phyloP scores from a whole-genome alignment of 2,888 invertebrate species.

The Nezara viridula region DNA sequence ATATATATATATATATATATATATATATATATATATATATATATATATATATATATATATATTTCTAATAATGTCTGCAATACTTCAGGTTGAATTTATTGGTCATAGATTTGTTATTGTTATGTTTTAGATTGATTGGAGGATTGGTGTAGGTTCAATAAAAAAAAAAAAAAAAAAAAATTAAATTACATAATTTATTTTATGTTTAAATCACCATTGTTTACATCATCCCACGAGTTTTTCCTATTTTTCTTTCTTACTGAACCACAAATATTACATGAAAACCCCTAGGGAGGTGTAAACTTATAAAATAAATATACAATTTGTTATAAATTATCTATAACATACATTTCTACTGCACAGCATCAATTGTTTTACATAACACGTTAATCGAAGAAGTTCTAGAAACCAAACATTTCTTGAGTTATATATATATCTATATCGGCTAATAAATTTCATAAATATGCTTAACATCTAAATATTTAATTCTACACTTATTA shows the following conservation, averaged over 20 bases:
- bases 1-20: no score
- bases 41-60: background rate
- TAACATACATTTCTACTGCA: slow-evolving; percentile 2
- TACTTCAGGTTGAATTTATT: background rate
- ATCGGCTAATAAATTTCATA: background rate
- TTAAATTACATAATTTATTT: slow-evolving; percentile 40
- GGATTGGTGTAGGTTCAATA: background rate
- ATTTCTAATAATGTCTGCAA: background rate
- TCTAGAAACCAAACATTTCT: background rate
- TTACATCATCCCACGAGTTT: slow-evolving; percentile 57
- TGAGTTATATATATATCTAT: background rate
- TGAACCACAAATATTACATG: slow-evolving; percentile 13
- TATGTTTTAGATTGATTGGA: background rate
- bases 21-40: no score
- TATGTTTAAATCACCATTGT: slow-evolving; percentile 11
- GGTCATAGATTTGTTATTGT: background rate
- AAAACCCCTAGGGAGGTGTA: slow-evolving; percentile 54
- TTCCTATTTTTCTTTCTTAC: background rate
- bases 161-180: no score
- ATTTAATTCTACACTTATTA: slow-evolving; percentile 24
- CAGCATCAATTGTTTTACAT: slow-evolving; percentile 11
- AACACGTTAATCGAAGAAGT: background rate
- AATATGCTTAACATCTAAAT: background rate
- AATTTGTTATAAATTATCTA: background rate
- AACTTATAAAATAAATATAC: slow-evolving; percentile 42